Conservation (phyloP, 2,113 vertebrate genomes). For the Varanus salvator region DNA sequence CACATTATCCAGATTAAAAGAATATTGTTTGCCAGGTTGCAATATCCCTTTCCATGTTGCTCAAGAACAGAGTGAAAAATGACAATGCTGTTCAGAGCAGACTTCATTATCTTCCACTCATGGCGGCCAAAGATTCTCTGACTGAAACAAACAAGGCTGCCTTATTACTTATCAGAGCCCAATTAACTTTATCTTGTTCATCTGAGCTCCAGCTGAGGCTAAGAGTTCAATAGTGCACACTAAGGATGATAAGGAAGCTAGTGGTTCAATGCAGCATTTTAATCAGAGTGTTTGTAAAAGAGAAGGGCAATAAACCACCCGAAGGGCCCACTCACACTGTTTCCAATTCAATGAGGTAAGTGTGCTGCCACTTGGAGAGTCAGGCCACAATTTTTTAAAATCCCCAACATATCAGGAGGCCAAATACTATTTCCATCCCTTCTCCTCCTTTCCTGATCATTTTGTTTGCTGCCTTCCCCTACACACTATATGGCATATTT, state of each 20-base stretch:
- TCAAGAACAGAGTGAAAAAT: conserved; percentile 71
- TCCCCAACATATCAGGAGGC: no score
- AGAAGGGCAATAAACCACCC: conserved; percentile 46
- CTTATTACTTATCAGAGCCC: conserved; percentile 37
- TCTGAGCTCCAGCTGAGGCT: conserved; percentile 60
- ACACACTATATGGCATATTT: background rate
- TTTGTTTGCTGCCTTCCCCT: background rate
- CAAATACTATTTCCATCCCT: background rate
- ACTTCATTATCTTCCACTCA: conserved; percentile 59
- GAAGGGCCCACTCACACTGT: background rate
- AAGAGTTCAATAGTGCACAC: conserved; percentile 60
- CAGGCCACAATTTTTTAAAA: background rate
- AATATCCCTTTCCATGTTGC: conserved; percentile 67
- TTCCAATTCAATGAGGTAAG: background rate
- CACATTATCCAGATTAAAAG: conserved; percentile 63
- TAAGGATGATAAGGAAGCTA: conserved; percentile 48
- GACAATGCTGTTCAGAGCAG: conserved; percentile 65
- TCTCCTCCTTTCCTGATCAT: background rate
- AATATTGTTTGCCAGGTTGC: conserved; percentile 64
- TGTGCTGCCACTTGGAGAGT: background rate
- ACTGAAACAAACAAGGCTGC: conserved; percentile 48
- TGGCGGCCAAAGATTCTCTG: conserved; percentile 64
- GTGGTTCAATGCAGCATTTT: conserved; percentile 19
- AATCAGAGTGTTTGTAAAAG: conserved; percentile 25
- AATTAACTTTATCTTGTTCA: conserved; percentile 70